phyloP scores from a whole-genome alignment of 2,113 vertebrate species.

The Anguilla japonica region DNA sequence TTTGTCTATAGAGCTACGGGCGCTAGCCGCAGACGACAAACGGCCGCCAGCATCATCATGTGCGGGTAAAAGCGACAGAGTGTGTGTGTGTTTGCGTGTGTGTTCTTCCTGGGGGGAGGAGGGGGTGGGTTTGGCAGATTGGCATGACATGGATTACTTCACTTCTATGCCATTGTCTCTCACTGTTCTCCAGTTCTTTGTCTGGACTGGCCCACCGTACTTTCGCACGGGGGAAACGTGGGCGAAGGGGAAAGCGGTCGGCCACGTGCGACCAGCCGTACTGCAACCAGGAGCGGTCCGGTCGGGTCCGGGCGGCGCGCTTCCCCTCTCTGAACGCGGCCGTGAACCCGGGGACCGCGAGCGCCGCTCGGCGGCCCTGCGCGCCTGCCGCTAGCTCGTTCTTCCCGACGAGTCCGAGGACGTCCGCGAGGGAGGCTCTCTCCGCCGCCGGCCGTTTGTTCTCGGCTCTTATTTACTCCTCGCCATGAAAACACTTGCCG shows the following conservation, averaged over 20 bases:
- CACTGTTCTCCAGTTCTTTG: neutral
- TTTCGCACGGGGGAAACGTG: slow-evolving; percentile 6
- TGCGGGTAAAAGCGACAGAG: slow-evolving; percentile 64
- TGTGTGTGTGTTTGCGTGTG: slow-evolving; percentile 62
- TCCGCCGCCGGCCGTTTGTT: slow-evolving; percentile 57
- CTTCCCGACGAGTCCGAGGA: slow-evolving; percentile 46
- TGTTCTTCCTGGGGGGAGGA: slow-evolving; percentile 40
- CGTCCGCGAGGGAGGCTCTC: slow-evolving; percentile 32
- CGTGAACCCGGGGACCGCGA: slow-evolving; percentile 34
- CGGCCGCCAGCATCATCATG: slow-evolving; percentile 71
- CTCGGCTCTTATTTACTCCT: slow-evolving; percentile 54
- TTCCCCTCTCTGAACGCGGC: slow-evolving; percentile 54
- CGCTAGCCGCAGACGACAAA: slow-evolving; percentile 71
- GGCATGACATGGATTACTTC: slow-evolving; percentile 24
- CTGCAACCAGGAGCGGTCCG: slow-evolving; percentile 56
- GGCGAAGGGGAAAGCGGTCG: slow-evolving; percentile 52
- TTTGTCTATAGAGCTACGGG: slow-evolving; percentile 71
- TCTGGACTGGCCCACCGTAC: neutral
- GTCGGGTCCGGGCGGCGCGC: slow-evolving; percentile 41
- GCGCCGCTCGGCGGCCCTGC: neutral
- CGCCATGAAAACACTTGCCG: slow-evolving; percentile 69
- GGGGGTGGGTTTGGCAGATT: slow-evolving; percentile 47
- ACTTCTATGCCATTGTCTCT: slow-evolving; percentile 5
- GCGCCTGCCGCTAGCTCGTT: slow-evolving; percentile 57
- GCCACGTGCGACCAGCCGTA: slow-evolving; percentile 42